Percentiles rank a stretch among this genome's conserved stretches.
Conservation (phyloP, 2,888 invertebrate genomes). For the Eulithis testata region DNA sequence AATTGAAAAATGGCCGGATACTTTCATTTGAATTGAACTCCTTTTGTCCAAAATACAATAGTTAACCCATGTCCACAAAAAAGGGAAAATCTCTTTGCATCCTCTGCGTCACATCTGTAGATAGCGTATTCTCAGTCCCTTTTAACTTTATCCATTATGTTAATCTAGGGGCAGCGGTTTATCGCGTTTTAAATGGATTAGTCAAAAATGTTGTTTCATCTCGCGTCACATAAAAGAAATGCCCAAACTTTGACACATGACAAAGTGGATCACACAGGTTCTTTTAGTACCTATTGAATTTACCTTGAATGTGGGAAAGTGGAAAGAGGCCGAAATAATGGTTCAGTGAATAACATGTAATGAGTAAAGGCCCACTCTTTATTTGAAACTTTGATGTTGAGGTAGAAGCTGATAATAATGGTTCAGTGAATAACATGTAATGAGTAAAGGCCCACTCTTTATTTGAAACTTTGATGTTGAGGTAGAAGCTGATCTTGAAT, state of each 20-base stretch:
- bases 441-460: constrained; percentile 2
- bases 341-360: constrained; percentile 26
- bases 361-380: constrained; percentile 2
- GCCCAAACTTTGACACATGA: constrained; percentile 50
- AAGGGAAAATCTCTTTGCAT: constrained; percentile 66
- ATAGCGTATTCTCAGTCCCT: constrained; percentile 69
- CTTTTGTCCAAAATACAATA: constrained; percentile 69
- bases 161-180: constrained; percentile 72
- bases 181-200: constrained; percentile 70
- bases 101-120: constrained; percentile 61
- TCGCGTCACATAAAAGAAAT: constrained; percentile 50
- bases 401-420: constrained; percentile 16
- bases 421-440: constrained; percentile 26
- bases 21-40: constrained; percentile 55
- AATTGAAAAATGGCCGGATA: constrained; percentile 43
- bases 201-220: constrained; percentile 60
- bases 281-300: constrained; percentile 27
- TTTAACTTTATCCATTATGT: constrained; percentile 74
- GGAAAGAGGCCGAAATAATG: constrained; percentile 22
- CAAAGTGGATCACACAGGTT: constrained; percentile 41
- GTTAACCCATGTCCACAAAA: constrained; percentile 65
- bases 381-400: constrained; percentile 24
- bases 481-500: constrained; percentile 1
- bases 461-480: constrained; percentile 24
- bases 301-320: constrained; percentile 35